Evolutionary conservation across 2,797 vertebrate species (phyloP).

Genomic region (Helostoma temminkii): DNA sequence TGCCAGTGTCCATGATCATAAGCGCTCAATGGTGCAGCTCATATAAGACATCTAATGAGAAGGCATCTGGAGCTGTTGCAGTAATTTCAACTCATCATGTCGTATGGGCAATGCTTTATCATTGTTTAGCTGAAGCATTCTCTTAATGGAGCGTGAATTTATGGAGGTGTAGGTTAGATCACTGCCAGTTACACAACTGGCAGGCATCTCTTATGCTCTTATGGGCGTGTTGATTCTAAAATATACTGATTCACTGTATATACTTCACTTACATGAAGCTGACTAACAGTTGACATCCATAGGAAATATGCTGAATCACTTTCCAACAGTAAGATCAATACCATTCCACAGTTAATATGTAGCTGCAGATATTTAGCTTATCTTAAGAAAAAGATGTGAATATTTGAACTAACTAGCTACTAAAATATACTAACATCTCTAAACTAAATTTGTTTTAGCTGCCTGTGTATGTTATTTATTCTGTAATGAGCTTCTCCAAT

Average conservation of each 20-base stretch:
- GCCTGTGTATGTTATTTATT: too few species aligned
- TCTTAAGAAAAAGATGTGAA: too few species aligned
- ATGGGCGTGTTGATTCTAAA: too few species aligned
- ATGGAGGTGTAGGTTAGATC: slow-evolving; percentile 1
- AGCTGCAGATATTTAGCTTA: background rate
- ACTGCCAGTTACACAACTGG: background rate
- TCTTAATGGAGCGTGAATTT: slow-evolving; percentile 15
- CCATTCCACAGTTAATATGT: background rate
- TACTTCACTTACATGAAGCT: background rate
- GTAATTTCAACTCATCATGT: slow-evolving; percentile 16
- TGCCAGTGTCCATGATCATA: slow-evolving; percentile 24
- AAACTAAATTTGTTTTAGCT: too few species aligned
- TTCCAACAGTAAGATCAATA: background rate
- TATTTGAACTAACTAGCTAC: too few species aligned
- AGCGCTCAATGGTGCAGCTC: slow-evolving; percentile 11
- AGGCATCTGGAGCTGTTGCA: slow-evolving; percentile 2
- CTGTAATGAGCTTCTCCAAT: too few species aligned
- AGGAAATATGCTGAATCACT: background rate
- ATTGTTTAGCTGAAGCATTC: slow-evolving; percentile 10
- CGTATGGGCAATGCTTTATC: slow-evolving; percentile 2
- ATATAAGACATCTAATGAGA: slow-evolving; percentile 23
- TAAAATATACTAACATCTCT: too few species aligned
- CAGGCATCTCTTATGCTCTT: background rate
- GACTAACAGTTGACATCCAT: background rate
- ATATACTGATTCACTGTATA: too few species aligned